These are phyloP conservation scores for Alexandromys fortis DNA, from an alignment of 2,113 vertebrate species.

Conservation along the genomic window DNA sequence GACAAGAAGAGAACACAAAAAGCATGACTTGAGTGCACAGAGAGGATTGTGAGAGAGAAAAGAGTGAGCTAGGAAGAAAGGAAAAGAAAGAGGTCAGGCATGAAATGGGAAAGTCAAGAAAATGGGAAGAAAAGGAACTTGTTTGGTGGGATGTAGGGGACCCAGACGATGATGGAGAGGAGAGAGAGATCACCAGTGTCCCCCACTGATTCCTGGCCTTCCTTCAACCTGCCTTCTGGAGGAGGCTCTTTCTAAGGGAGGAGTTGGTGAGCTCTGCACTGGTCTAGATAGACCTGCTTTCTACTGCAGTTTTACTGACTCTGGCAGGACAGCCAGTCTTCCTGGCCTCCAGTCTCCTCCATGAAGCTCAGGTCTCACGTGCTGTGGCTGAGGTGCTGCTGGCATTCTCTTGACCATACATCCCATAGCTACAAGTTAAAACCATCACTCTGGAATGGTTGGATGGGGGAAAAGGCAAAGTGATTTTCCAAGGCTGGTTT, in stretches of 20 bases:
- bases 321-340: not conserved
- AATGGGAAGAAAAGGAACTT: not conserved
- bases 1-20: constrained; percentile 1
- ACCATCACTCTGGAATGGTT: not conserved
- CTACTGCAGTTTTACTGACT: not conserved
- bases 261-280: not conserved
- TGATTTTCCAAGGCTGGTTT: constrained; percentile 18
- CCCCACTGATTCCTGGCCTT: not conserved
- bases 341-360: not conserved
- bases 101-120: not conserved
- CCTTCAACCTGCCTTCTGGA: not conserved
- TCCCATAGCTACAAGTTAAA: not conserved
- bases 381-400: not conserved
- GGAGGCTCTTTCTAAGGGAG: constrained; percentile 19
- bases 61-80: constrained; percentile 7
- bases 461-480: not conserved
- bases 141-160: not conserved
- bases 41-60: not conserved
- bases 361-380: constrained; percentile 1
- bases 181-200: not conserved
- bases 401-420: not conserved
- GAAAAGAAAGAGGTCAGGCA: not conserved
- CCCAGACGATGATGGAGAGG: not conserved
- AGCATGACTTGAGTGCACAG: constrained; percentile 37
- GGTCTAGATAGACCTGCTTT: not conserved